These are phyloP conservation scores for Ctenochaetus hawaiiensis DNA, from an alignment of 2,797 vertebrate species.

Conservation along the genomic window DNA sequence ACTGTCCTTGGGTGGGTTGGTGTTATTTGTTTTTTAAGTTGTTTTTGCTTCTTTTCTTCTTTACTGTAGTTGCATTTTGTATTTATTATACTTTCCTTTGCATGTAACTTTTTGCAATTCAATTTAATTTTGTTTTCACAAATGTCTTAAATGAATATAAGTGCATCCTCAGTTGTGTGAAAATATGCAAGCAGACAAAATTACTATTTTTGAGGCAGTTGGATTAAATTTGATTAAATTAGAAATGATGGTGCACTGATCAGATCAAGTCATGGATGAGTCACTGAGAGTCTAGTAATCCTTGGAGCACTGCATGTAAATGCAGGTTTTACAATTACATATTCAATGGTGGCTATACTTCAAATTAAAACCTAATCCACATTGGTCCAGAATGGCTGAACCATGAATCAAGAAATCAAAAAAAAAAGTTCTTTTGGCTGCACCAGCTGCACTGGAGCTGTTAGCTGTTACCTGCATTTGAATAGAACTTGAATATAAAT, in stretches of 20 bases:
- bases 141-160: too few relatives aligned
- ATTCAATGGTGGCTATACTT: slow-evolving; percentile 6
- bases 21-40: too few relatives aligned
- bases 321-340: slow-evolving; percentile 11
- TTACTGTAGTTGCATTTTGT: too few relatives aligned
- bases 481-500: slow-evolving; percentile 46
- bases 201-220: slow-evolving; percentile 4
- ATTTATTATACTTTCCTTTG: too few relatives aligned
- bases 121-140: too few relatives aligned
- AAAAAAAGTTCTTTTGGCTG: background rate
- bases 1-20: too few relatives aligned
- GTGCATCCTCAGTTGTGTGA: too few relatives aligned
- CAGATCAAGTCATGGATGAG: slow-evolving; percentile 11
- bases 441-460: slow-evolving; percentile 16
- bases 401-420: slow-evolving; percentile 11
- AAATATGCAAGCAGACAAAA: background rate
- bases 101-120: too few relatives aligned
- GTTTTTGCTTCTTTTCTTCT: too few relatives aligned
- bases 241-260: slow-evolving; percentile 5
- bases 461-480: slow-evolving; percentile 41
- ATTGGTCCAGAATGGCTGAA: slow-evolving; percentile 3
- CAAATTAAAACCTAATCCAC: slow-evolving; percentile 8
- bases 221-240: slow-evolving; percentile 8
- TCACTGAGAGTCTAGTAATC: slow-evolving; percentile 7
- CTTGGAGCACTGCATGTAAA: slow-evolving; percentile 8